Conservation (phyloP, 53 echinoderm and acorn worm genomes). For the Apostichopus leukothele region DNA sequence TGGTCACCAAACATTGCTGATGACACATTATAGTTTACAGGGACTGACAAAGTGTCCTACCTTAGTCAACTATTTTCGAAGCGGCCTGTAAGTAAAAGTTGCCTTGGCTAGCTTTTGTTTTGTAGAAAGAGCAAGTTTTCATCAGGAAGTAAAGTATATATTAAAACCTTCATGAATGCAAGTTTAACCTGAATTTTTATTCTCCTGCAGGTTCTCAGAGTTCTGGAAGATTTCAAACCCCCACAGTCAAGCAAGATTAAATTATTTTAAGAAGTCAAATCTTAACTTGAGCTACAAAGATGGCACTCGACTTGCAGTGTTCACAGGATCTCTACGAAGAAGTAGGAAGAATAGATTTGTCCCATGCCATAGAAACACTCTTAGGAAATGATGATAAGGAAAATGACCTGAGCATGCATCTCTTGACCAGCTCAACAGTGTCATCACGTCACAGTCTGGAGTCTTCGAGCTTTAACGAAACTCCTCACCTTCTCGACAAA, state of each 20-base stretch:
- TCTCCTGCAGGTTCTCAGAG: too few relatives aligned
- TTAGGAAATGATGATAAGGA: slow-evolving; percentile 51
- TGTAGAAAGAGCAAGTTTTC: too few relatives aligned
- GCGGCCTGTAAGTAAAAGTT: too few relatives aligned
- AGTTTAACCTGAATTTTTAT: too few relatives aligned
- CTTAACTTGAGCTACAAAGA: neutral
- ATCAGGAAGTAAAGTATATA: too few relatives aligned
- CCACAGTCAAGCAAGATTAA: neutral
- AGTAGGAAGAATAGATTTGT: slow-evolving; percentile 61
- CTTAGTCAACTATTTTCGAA: too few relatives aligned
- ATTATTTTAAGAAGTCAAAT: neutral
- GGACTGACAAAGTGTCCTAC: too few relatives aligned
- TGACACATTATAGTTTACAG: too few relatives aligned
- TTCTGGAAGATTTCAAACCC: too few relatives aligned
- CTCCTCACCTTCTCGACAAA: slow-evolving; percentile 30
- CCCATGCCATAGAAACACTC: slow-evolving; percentile 72
- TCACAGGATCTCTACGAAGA: slow-evolving; percentile 10
- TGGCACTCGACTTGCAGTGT: slow-evolving; percentile 2
- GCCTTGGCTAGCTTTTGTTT: too few relatives aligned
- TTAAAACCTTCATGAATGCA: too few relatives aligned
- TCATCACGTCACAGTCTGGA: neutral
- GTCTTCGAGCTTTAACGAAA: neutral
- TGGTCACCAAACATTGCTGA: too few relatives aligned
- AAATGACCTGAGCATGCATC: slow-evolving; percentile 1
- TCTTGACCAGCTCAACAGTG: neutral